Evolutionary conservation across 2,797 vertebrate species (phyloP), one percentile per base, ranked within the genome.

Genomic region (Eulemur albifrons): DNA sequence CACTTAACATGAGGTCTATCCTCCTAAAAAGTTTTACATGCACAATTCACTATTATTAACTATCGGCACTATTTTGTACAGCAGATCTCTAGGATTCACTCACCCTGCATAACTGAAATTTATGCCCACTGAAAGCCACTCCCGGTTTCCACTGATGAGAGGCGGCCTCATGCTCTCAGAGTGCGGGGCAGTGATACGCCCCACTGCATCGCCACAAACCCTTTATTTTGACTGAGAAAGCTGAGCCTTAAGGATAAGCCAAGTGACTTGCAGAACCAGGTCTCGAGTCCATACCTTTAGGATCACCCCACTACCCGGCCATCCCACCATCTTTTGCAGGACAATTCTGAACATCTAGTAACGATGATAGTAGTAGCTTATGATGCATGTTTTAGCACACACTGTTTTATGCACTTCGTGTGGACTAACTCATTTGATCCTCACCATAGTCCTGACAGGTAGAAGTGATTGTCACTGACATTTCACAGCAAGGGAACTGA

Each of bases 311-410:
- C 4, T n/a, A 3, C 21, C 54, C 54, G 6, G 6, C 21, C 18
- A 43, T 20, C 35, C 18, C 8, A 40, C n/a, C 27, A n/a, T 21
- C 23, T 18, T 59, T 32, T 35, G 3, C 5, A 76, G 52, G 32
- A 21, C 15, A 35, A 18, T n/a, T 85, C 35, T 85, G 59, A 84
- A 30, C 11, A 50, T 18, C 27, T 14, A 7, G 5, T 59, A 35
- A 21, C 32, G 23, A 23, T 18, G 38, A 57, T 12, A 27, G 54
- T 0, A 25, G 77, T 20, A 15, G 2, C 15, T 75, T 90, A 4
- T 2, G 5, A 35, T 38, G 10, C 7, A 9, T 12, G 4, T 3
- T 32, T 21, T 3, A 30, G 17, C 57, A 21, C 6, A 21, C 10
- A 1, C 10, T 69, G 7, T n/a, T 43, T 43, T 2, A 25, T 23